phyloP scores from a whole-genome alignment of 2,113 vertebrate genomes.

The Clarias magur region DNA sequence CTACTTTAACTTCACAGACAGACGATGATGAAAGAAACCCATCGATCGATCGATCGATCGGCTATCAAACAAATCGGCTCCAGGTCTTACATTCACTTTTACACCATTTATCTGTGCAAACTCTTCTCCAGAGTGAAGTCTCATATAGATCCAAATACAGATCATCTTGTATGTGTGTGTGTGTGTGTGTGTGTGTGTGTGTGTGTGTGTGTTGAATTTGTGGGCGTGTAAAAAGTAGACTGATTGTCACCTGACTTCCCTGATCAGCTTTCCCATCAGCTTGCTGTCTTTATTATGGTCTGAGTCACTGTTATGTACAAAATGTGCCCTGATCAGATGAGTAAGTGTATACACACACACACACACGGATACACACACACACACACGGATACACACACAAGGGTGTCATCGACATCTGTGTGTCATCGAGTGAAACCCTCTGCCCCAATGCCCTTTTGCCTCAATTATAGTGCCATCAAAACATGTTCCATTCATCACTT shows the following conservation, averaged over 20 bases:
- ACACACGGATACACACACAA: constrained; percentile 5
- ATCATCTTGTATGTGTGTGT: neutral
- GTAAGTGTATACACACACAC: constrained; percentile 13
- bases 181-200: neutral
- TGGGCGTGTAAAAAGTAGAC: neutral
- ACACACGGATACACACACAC: constrained; percentile 1
- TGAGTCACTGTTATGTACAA: constrained; percentile 25
- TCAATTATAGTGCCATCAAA: neutral
- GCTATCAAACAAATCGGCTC: constrained; percentile 23
- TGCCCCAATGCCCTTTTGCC: constrained; percentile 10
- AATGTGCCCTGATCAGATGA: neutral
- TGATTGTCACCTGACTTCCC: constrained; percentile 23
- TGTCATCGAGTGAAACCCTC: constrained; percentile 14
- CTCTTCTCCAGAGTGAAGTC: neutral
- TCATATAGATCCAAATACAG: neutral
- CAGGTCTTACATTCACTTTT: neutral
- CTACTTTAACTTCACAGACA: constrained; percentile 44
- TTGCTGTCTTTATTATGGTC: neutral
- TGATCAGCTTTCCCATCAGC: constrained; percentile 1
- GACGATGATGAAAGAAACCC: constrained; percentile 27
- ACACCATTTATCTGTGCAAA: neutral
- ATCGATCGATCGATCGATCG: constrained; percentile 49
- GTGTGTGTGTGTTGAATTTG: neutral
- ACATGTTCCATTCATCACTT: neutral
- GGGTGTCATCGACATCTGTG: neutral